Conservation (phyloP, 2,797 vertebrate species). For the Ctenopoma multispine region DNA sequence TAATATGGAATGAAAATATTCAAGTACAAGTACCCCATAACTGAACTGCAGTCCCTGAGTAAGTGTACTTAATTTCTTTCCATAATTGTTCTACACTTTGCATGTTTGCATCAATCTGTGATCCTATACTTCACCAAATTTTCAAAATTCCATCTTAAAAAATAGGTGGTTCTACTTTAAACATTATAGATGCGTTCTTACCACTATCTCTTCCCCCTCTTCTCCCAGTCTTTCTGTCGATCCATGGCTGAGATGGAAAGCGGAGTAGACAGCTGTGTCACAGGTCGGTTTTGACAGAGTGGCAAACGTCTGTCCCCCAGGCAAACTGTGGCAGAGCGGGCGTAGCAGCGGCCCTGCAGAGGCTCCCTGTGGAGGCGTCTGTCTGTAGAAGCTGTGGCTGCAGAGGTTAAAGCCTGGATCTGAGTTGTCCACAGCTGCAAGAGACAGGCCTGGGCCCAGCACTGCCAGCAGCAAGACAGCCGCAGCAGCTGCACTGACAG, state of each 20-base stretch:
- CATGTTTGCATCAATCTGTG: neutral
- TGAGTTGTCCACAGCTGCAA: conserved; percentile 62
- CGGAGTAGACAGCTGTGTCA: conserved; percentile 78
- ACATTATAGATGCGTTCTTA: conserved; percentile 64
- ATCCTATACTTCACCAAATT: neutral
- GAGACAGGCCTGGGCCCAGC: conserved; percentile 74
- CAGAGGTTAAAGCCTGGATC: conserved; percentile 71
- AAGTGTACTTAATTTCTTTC: neutral
- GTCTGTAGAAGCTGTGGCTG: conserved; percentile 80
- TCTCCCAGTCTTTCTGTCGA: conserved; percentile 55
- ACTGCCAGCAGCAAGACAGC: conserved; percentile 73
- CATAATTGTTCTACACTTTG: neutral
- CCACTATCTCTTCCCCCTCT: conserved; percentile 58
- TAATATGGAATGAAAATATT: too few relatives aligned
- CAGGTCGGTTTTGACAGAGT: conserved; percentile 75
- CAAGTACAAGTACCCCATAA: too few relatives aligned
- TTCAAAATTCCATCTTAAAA: conserved; percentile 4
- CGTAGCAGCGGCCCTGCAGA: conserved; percentile 61
- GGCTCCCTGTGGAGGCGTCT: conserved; percentile 68
- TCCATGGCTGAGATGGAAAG: conserved; percentile 73
- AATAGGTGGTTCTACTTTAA: conserved; percentile 28
- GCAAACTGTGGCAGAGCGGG: conserved; percentile 77
- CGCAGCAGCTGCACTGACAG: conserved; percentile 69
- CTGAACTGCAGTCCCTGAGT: neutral
- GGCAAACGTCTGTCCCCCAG: conserved; percentile 74